A percentile compares a stretch with the other conserved stretches of the same genome.
Conservation (phyloP, 2,113 vertebrate genomes). For the Solea senegalensis region DNA sequence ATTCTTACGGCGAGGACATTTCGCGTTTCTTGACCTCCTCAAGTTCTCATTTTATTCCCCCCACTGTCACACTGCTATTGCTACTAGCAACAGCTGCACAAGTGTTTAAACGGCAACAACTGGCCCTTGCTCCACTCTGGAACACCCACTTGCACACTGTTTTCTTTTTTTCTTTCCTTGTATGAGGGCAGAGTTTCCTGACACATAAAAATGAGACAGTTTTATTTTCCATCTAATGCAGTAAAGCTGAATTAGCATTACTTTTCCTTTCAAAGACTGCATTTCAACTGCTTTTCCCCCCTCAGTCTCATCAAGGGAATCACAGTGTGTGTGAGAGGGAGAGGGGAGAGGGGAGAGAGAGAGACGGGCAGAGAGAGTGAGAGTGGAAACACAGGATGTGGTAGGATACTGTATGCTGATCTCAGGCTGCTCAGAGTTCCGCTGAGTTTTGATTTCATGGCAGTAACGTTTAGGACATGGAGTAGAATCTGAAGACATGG, state of each 20-base stretch:
- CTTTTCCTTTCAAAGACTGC: slow-evolving; percentile 54
- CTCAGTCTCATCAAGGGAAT: slow-evolving; percentile 50
- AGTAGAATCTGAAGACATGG: slow-evolving; percentile 70
- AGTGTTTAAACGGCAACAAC: slow-evolving; percentile 58
- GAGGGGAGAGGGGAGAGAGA: slow-evolving; percentile 39
- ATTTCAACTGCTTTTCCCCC: slow-evolving; percentile 57
- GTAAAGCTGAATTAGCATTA: slow-evolving; percentile 61
- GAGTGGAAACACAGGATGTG: slow-evolving; percentile 77
- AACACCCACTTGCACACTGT: slow-evolving; percentile 46
- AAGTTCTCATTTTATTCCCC: slow-evolving; percentile 32
- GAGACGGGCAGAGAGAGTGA: slow-evolving; percentile 38
- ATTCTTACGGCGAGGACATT: slow-evolving; percentile 8
- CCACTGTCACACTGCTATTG: slow-evolving; percentile 34
- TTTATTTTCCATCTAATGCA: slow-evolving; percentile 72
- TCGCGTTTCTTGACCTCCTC: slow-evolving; percentile 34
- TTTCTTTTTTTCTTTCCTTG: slow-evolving; percentile 32
- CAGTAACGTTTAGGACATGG: slow-evolving; percentile 58
- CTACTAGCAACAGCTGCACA: slow-evolving; percentile 33
- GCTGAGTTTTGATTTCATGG: slow-evolving; percentile 69
- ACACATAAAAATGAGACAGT: slow-evolving; percentile 60
- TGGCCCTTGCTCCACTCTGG: slow-evolving; percentile 46
- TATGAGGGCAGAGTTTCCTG: slow-evolving; percentile 65
- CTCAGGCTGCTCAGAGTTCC: slow-evolving; percentile 67
- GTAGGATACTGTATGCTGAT: slow-evolving; percentile 72
- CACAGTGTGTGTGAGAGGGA: slow-evolving; percentile 49